Evolutionary conservation across 2,797 vertebrate species (phyloP).

Genomic region (Odontamblyopus lacepedii): DNA sequence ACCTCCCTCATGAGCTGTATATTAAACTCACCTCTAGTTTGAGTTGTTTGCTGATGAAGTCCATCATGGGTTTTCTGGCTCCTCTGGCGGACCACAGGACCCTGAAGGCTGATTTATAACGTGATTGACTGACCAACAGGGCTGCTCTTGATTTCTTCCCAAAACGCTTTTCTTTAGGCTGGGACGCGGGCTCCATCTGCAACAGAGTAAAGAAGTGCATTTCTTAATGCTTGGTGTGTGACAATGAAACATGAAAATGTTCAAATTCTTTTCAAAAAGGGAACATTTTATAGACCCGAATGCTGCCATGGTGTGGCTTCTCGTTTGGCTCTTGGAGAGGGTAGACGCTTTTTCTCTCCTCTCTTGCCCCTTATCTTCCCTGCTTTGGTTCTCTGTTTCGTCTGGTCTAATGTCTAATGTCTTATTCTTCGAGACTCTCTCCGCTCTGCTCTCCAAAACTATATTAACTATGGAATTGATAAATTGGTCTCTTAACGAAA

Average conservation of each 20-base stretch:
- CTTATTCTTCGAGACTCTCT: too few species aligned
- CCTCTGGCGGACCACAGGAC: conserved; percentile 69
- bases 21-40: conserved; percentile 58
- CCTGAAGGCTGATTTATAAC: conserved; percentile 64
- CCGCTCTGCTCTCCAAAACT: too few species aligned
- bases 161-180: conserved; percentile 38
- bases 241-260: neutral
- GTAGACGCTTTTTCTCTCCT: too few species aligned
- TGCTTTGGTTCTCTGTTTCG: too few species aligned
- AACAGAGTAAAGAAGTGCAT: neutral
- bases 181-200: conserved; percentile 30
- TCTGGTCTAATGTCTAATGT: too few species aligned
- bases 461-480: too few species aligned
- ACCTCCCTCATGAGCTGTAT: neutral
- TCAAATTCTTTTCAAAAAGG: too few species aligned
- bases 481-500: too few species aligned
- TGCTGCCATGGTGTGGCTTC: too few species aligned
- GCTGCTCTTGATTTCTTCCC: conserved; percentile 68
- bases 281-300: too few species aligned
- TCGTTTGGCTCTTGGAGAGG: too few species aligned
- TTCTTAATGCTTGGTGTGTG: neutral
- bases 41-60: conserved; percentile 66
- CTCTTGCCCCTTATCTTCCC: too few species aligned
- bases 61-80: conserved; percentile 67
- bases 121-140: conserved; percentile 61